Conservation (phyloP, 2,888 invertebrate genomes). For the Steinernema carpocapsae region DNA sequence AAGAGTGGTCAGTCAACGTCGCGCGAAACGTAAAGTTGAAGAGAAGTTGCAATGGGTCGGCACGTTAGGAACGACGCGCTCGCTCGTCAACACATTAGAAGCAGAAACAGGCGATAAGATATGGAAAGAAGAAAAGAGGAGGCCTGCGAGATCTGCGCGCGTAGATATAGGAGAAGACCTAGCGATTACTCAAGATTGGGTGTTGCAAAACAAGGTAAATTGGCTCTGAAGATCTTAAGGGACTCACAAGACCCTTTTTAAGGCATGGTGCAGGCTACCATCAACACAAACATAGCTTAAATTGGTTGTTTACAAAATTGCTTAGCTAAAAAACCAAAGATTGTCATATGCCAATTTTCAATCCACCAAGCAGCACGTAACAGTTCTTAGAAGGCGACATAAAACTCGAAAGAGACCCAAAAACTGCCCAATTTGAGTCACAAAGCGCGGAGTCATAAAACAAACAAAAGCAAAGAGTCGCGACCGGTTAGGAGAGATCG, state of each 20-base stretch:
- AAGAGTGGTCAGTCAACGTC: background rate
- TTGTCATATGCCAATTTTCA: too few species aligned
- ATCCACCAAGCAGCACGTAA: too few species aligned
- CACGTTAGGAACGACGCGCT: background rate
- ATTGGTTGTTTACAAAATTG: too few species aligned
- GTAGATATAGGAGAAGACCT: background rate
- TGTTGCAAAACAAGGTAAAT: too few species aligned
- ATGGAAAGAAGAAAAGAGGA: background rate
- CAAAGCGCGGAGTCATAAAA: background rate
- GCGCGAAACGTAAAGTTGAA: conserved; percentile 11
- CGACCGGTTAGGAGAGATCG: background rate
- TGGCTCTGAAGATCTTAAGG: too few species aligned
- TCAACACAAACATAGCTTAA: too few species aligned
- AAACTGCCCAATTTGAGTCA: conserved; percentile 7
- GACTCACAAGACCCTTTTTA: too few species aligned
- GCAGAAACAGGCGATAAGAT: background rate
- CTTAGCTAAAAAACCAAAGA: too few species aligned
- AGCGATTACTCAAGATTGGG: too few species aligned
- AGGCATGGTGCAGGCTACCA: too few species aligned
- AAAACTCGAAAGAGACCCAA: too few species aligned
- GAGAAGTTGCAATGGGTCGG: conserved; percentile 3
- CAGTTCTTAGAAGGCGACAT: too few species aligned
- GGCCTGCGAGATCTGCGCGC: background rate
- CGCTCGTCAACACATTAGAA: background rate
- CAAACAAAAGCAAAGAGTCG: background rate